Conservation (phyloP, 2,797 vertebrate species). For the Zalophus californianus region DNA sequence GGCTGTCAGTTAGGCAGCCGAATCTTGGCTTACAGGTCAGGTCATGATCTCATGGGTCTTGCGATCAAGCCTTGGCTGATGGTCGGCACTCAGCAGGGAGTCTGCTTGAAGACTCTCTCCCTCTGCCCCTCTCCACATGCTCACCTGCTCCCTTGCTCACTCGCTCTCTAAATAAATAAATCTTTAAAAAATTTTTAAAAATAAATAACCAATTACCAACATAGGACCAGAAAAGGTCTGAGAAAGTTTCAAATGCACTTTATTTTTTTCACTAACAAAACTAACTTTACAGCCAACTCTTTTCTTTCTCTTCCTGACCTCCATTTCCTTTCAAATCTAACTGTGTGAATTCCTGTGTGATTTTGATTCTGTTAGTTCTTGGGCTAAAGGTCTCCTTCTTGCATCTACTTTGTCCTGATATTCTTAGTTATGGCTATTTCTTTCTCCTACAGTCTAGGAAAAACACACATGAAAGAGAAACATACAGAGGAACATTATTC, state of each 20-base stretch:
- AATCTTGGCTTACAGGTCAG: background rate
- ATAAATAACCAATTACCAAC: background rate
- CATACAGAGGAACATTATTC: background rate
- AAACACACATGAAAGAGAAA: background rate
- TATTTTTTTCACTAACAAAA: background rate
- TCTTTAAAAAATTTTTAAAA: background rate
- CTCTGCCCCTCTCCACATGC: background rate
- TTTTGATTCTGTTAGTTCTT: background rate
- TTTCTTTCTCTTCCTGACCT: background rate
- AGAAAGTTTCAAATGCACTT: constrained; percentile 21
- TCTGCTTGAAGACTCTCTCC: background rate
- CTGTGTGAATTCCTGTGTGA: background rate
- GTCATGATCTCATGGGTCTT: background rate
- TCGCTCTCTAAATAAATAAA: background rate
- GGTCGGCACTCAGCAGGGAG: background rate
- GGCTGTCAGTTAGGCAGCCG: background rate
- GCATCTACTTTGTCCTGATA: background rate
- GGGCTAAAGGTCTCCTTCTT: background rate
- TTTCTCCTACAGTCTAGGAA: background rate
- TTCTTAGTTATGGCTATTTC: background rate
- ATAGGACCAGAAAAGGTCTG: background rate
- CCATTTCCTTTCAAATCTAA: constrained; percentile 18
- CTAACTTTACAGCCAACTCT: background rate
- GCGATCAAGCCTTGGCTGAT: background rate
- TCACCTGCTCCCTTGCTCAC: background rate